Evolutionary conservation across 1,140 invertebrate species (phyloP).

Genomic region (Ptiloglossa arizonensis): DNA sequence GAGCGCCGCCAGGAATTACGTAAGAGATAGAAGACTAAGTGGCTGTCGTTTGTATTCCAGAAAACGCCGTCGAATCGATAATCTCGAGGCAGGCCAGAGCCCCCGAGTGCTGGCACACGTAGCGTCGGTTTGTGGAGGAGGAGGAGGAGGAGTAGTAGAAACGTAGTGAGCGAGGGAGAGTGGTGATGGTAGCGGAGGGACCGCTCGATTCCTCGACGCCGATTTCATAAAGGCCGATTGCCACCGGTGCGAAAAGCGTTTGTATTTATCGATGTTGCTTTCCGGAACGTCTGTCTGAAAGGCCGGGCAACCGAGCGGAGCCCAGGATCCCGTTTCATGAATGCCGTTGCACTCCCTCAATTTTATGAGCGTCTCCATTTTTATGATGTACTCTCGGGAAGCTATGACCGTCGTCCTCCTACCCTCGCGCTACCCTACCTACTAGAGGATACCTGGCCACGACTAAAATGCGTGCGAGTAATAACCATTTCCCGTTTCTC

Average conservation of each 20-base stretch:
- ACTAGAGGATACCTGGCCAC: constrained; percentile 19
- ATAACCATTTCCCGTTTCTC: constrained; percentile 34
- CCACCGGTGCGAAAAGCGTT: constrained; percentile 28
- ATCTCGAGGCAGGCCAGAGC: constrained; percentile 22
- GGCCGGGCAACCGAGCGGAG: constrained; percentile 4
- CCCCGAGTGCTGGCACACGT: constrained; percentile 29
- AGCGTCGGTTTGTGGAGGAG: constrained; percentile 1
- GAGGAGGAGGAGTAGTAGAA: too few species aligned
- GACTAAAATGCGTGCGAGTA: constrained; percentile 34
- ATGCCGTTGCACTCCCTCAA: constrained; percentile 42
- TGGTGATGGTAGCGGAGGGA: too few species aligned
- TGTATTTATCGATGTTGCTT: constrained; percentile 49
- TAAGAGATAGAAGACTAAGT: constrained; percentile 32
- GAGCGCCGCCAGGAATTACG: constrained; percentile 29
- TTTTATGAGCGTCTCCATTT: constrained; percentile 62
- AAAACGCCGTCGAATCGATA: constrained; percentile 41
- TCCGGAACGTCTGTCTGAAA: constrained; percentile 5
- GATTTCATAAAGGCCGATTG: constrained; percentile 31
- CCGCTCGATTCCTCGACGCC: background rate
- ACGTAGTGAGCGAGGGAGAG: too few species aligned
- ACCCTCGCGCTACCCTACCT: too few species aligned
- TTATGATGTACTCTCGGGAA: constrained; percentile 57
- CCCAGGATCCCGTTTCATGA: constrained; percentile 8
- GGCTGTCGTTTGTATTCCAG: constrained; percentile 32
- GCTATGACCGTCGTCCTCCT: constrained; percentile 26